These are phyloP conservation scores for Daphoenositta chrysoptera DNA, from an alignment of 2,113 vertebrate genomes.

Conservation along the genomic window DNA sequence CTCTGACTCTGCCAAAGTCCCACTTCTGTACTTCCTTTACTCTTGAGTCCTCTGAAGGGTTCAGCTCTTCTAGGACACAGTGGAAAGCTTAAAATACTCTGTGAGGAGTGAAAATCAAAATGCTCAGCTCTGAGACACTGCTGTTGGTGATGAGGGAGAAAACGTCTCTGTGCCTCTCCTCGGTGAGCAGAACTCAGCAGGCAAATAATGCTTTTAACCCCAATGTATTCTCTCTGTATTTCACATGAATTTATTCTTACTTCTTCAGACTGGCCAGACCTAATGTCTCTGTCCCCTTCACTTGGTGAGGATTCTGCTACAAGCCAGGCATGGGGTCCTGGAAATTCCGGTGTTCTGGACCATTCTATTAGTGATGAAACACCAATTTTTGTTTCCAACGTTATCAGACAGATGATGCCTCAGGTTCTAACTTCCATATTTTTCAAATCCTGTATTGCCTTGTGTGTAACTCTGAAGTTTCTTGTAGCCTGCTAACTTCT, in stretches of 20 bases:
- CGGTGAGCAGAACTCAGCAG: background rate
- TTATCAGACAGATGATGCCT: background rate
- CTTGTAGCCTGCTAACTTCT: no score
- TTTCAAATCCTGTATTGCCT: no score
- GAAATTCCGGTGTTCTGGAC: background rate
- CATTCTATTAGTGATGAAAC: background rate
- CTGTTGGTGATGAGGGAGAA: background rate
- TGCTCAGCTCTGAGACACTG: background rate
- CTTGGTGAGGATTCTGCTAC: background rate
- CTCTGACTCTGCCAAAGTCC: background rate
- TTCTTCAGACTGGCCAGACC: background rate
- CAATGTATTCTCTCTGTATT: background rate
- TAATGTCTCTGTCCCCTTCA: background rate
- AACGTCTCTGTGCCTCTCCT: background rate
- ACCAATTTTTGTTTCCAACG: background rate
- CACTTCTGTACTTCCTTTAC: background rate
- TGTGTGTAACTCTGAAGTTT: no score
- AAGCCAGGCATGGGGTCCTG: background rate
- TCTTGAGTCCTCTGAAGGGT: background rate
- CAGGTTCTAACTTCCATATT: no score
- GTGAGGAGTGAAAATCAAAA: background rate
- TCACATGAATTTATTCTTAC: background rate
- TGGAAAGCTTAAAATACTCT: background rate
- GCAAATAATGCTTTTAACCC: background rate
- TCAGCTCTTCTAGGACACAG: background rate